Conservation (phyloP, 37 sponge, comb jelly and placozoan genomes). For the Ianthella basta region DNA sequence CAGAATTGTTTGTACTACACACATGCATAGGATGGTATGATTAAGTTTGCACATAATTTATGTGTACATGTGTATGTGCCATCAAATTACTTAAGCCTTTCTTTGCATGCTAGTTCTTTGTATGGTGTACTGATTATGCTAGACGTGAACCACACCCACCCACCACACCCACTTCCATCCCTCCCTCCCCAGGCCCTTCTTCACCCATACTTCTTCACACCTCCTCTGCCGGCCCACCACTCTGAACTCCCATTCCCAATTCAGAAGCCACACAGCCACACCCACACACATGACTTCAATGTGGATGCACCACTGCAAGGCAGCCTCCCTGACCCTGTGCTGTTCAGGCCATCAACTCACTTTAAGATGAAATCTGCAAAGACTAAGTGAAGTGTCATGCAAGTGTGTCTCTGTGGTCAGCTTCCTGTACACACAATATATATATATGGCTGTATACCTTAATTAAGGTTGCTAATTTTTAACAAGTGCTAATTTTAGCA, state of each 20-base stretch:
- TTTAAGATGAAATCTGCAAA: not conserved
- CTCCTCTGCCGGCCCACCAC: conserved; percentile 97
- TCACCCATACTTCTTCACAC: conserved; percentile 93
- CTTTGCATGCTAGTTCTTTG: not conserved
- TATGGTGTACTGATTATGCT: not conserved
- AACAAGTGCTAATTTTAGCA: no score
- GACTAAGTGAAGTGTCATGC: no score
- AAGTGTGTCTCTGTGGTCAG: no score
- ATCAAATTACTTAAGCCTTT: not conserved
- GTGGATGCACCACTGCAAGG: conserved; percentile 19
- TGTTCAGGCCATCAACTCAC: conserved; percentile 25
- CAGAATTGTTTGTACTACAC: no score
- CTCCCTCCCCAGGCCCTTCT: conserved; percentile 74
- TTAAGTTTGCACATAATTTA: conserved; percentile 1
- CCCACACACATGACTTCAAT: not conserved
- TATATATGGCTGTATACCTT: no score
- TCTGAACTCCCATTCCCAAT: conserved; percentile 91
- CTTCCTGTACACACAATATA: no score
- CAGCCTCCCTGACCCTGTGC: conserved; percentile 25
- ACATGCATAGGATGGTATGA: conserved; percentile 24
- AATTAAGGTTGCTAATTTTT: no score
- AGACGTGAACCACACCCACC: no score
- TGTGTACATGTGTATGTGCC: conserved; percentile 8
- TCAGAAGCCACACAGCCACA: conserved; percentile 4
- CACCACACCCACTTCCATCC: no score